Conservation (phyloP, 2,888 invertebrate genomes). For the Chalcis sispes region DNA sequence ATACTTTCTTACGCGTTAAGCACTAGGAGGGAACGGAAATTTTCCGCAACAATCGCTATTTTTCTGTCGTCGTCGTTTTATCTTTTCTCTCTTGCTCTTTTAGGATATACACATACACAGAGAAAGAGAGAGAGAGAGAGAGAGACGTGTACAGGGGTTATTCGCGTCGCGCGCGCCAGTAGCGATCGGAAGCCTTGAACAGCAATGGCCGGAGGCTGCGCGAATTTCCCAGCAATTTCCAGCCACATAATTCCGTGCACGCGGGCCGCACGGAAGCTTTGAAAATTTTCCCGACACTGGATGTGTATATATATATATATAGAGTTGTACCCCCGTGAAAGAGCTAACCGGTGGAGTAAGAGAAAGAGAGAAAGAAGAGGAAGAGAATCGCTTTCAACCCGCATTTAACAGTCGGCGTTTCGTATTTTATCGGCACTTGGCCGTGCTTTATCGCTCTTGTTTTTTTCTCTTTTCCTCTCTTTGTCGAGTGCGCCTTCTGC, state of each 20-base stretch:
- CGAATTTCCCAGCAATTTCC: slow-evolving; percentile 50
- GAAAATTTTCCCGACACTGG: slow-evolving; percentile 40
- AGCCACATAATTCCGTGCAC: slow-evolving; percentile 43
- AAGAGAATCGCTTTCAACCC: slow-evolving; percentile 49
- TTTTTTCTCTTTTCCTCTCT: slow-evolving; percentile 9
- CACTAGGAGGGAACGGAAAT: too few species aligned
- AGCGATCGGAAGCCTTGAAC: not conserved
- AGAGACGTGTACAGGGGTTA: too few species aligned
- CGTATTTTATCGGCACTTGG: slow-evolving; percentile 55
- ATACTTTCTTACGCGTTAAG: too few species aligned
- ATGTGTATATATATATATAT: too few species aligned
- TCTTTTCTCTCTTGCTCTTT: too few species aligned
- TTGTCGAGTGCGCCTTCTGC: not conserved
- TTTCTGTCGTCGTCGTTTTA: slow-evolving; percentile 6
- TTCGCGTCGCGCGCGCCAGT: too few species aligned
- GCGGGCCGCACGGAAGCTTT: slow-evolving; percentile 24
- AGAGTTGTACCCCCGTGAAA: slow-evolving; percentile 42
- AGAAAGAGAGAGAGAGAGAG: too few species aligned
- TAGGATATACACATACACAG: too few species aligned
- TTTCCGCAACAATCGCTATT: slow-evolving; percentile 18
- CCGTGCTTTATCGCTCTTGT: slow-evolving; percentile 1
- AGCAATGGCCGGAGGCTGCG: not conserved
- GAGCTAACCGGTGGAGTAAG: slow-evolving; percentile 45
- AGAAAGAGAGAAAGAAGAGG: slow-evolving; percentile 46
- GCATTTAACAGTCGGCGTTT: slow-evolving; percentile 55